Evolutionary conservation across 2,113 vertebrate species (phyloP), one percentile per base, ranked within the genome.

Genomic region (Toxotes chatareus): DNA sequence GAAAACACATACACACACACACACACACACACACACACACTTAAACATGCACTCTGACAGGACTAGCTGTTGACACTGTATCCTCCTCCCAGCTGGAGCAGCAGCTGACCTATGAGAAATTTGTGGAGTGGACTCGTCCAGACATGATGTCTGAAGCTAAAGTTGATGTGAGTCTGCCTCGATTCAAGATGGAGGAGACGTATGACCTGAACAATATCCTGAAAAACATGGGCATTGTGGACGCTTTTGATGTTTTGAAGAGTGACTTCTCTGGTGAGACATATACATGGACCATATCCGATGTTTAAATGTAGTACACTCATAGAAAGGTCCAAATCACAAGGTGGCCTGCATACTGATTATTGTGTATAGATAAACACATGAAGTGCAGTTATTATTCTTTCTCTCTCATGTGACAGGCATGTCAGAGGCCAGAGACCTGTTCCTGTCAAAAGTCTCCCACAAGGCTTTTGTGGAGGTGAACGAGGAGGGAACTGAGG

Each of bases 391-490:
- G 27, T 27, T 27, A 27, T 27, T 27, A 27, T 27, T 27, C 27
- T 27, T 27, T 27, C 27, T 27, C n/a, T 61, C 49, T 44, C 42
- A 21, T 64, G 12, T 69, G 13, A 64, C 87, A 99, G 94, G 94
- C 71, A 97, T 98, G 95, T 96, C 97, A 46, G 79, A 38, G 0
- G 88, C 36, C n/a, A 91, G 94, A 1, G 90, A 96, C 62, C 90
- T 99, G 62, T 88, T 90, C 10, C 80, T 98, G 80, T 98, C 97
- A 11, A 76, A 96, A 38, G 94, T 98, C 40, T 87, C 97, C 84
- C 97, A 99, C 89, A 97, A 97, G 85, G 91, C 97, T 49, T 97
- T 97, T 36, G 90, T 97, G 51, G 97, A 98, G 49, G 94, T 99
- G 67, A 98, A 95, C 10, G 97, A 99, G 83, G 95, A 97, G 85